phyloP scores from a whole-genome alignment of 2,797 vertebrate species.

The Lacerta agilis region DNA sequence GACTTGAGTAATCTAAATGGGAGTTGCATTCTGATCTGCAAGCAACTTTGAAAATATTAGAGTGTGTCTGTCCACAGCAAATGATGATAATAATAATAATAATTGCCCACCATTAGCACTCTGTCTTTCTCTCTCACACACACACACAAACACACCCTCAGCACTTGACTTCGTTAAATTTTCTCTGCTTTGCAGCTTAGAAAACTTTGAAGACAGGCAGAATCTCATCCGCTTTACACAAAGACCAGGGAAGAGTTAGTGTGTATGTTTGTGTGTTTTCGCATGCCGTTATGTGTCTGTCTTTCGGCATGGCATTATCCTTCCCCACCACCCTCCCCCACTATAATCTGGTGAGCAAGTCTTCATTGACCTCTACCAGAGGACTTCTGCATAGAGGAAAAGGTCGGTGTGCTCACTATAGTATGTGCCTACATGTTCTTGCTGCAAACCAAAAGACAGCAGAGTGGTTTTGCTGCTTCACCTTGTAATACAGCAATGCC shows the following conservation, averaged over 20 bases:
- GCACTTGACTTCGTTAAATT: not conserved
- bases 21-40: too few species aligned
- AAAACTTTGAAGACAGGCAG: not conserved
- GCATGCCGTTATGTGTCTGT: not conserved
- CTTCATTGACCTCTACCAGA: not conserved
- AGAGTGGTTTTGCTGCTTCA: not conserved
- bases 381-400: not conserved
- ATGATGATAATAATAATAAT: too few species aligned
- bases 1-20: too few species aligned
- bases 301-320: not conserved
- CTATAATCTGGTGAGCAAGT: not conserved
- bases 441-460: not conserved
- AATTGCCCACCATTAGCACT: too few species aligned
- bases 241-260: not conserved
- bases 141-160: too few species aligned
- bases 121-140: too few species aligned
- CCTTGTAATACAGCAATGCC: not conserved
- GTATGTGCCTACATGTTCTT: not conserved
- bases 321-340: not conserved
- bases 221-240: not conserved
- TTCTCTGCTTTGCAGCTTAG: not conserved
- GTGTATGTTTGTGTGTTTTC: not conserved
- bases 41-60: too few species aligned
- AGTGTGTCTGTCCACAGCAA: too few species aligned
- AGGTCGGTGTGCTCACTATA: not conserved